These are phyloP conservation scores for Oxytorus armatus DNA, from an alignment of 2,888 invertebrate genomes.

Conservation along the genomic window DNA sequence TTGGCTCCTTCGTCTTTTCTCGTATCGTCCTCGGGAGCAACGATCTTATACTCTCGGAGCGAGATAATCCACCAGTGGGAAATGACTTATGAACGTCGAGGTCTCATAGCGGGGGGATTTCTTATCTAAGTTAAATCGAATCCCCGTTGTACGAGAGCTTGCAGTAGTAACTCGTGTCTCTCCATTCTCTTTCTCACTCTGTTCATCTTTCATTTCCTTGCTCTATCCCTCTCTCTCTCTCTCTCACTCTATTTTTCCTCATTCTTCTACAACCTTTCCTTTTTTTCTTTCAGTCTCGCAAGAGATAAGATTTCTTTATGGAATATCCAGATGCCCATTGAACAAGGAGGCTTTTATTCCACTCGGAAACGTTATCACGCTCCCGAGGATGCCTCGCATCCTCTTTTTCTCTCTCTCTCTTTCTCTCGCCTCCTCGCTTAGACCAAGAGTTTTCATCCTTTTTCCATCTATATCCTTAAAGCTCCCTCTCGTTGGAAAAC, in stretches of 20 bases:
- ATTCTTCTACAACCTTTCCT: conserved; percentile 38
- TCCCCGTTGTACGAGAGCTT: conserved; percentile 58
- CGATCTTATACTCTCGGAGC: conserved; percentile 50
- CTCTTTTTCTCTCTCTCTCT: conserved; percentile 19
- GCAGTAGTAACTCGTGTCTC: conserved; percentile 46
- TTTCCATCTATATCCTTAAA: conserved; percentile 24
- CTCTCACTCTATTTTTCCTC: conserved; percentile 28
- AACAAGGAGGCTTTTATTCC: conserved; percentile 66
- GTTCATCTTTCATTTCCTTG: conserved; percentile 25
- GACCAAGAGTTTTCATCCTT: conserved; percentile 39
- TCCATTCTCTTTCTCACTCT: conserved; percentile 20
- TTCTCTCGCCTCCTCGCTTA: conserved; percentile 1
- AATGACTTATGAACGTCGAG: conserved; percentile 66
- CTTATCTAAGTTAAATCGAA: conserved; percentile 66
- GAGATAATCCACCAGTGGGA: conserved; percentile 65
- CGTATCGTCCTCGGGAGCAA: conserved; percentile 55
- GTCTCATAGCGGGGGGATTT: conserved; percentile 60
- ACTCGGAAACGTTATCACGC: conserved; percentile 63
- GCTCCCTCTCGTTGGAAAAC: conserved; percentile 57
- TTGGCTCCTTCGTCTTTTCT: conserved; percentile 36
- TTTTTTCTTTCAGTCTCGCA: conserved; percentile 43
- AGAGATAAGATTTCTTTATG: conserved; percentile 67
- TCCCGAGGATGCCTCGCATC: conserved; percentile 56
- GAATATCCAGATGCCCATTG: conserved; percentile 67
- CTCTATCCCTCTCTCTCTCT: conserved; percentile 11